Conservation (phyloP, 2,888 invertebrate genomes). For the Caenorhabditis sp. region DNA sequence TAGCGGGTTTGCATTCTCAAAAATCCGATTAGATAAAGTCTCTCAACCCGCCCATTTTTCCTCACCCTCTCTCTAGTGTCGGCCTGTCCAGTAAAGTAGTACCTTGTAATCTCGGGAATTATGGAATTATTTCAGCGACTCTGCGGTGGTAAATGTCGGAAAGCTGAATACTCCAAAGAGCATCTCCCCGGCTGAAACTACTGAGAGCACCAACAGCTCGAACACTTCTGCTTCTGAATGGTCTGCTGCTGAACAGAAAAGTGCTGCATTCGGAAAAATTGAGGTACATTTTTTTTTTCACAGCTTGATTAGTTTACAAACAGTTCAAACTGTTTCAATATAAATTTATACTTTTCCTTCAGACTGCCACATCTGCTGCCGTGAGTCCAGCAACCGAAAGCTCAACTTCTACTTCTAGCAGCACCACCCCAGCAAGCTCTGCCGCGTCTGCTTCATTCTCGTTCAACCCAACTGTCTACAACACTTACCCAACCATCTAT, state of each 20-base stretch:
- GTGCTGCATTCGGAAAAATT: slow-evolving; percentile 5
- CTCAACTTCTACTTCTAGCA: slow-evolving; percentile 24
- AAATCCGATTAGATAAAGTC: slow-evolving; percentile 57
- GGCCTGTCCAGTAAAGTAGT: slow-evolving; percentile 30
- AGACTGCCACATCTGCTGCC: slow-evolving; percentile 40
- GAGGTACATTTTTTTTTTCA: slow-evolving; percentile 30
- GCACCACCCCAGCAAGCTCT: slow-evolving; percentile 7
- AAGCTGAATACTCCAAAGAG: slow-evolving; percentile 61
- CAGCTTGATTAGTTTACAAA: no score
- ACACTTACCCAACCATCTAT: slow-evolving; percentile 57
- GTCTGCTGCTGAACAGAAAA: slow-evolving; percentile 31
- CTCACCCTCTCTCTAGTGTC: neutral
- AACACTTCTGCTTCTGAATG: slow-evolving; percentile 51
- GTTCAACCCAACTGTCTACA: slow-evolving; percentile 54
- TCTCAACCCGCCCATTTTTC: neutral
- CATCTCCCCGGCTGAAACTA: slow-evolving; percentile 61
- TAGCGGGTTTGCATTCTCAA: slow-evolving; percentile 27
- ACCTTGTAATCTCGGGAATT: slow-evolving; percentile 21
- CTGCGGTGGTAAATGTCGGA: slow-evolving; percentile 29
- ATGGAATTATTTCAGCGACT: slow-evolving; percentile 48
- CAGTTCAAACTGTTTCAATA: no score
- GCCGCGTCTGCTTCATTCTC: slow-evolving; percentile 37
- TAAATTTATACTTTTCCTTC: slow-evolving; percentile 1
- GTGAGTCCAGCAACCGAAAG: slow-evolving; percentile 11
- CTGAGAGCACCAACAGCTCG: slow-evolving; percentile 51